Percentiles rank a stretch among this genome's conserved stretches.
These are phyloP conservation scores for Carettochelys insculpta DNA, from an alignment of 2,113 vertebrate genomes.

Conservation along the genomic window DNA sequence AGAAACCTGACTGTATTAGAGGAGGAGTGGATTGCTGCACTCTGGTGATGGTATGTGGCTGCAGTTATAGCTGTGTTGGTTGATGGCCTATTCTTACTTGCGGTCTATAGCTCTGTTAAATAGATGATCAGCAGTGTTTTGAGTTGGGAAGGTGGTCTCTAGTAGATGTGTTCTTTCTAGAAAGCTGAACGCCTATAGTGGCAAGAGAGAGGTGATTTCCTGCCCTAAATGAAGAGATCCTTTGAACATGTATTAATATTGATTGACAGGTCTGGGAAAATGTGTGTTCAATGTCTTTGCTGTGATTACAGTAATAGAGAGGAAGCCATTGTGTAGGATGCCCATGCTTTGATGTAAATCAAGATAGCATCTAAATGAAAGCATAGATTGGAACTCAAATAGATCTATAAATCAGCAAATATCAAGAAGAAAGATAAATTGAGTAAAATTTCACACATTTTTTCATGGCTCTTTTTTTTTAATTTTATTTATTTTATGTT, in stretches of 20 bases:
- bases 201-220: background rate
- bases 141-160: background rate
- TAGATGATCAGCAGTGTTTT: background rate
- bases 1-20: background rate
- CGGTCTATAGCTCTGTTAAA: background rate
- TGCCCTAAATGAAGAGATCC: background rate
- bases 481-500: background rate
- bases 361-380: background rate
- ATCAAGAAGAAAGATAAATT: background rate
- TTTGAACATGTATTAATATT: background rate
- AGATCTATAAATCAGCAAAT: background rate
- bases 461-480: background rate
- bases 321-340: background rate
- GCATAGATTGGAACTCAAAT: too few species aligned
- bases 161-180: background rate
- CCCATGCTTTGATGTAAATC: background rate
- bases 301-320: background rate
- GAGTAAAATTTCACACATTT: background rate
- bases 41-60: background rate
- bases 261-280: background rate
- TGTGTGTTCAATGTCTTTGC: background rate
- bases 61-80: background rate
- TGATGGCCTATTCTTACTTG: background rate
- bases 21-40: background rate
- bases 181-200: background rate